Base-by-base conservation (phyloP, 2,888 invertebrate genomes). In the Cantharis nigra region DNA sequence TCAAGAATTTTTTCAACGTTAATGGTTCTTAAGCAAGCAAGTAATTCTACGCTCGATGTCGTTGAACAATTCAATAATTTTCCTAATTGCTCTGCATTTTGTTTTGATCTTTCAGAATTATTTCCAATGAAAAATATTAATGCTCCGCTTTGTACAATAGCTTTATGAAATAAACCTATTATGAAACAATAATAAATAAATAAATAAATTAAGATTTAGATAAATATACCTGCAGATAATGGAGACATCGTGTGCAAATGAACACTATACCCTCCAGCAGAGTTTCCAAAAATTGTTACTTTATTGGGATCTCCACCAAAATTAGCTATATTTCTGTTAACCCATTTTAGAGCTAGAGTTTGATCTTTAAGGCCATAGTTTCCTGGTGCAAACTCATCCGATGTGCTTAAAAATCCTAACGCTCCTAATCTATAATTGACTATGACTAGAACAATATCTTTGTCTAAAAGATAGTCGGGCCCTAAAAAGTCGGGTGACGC, bases 141-240 rank as follows among this genome's bases (percentile, higher is more conserved):
- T 0, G 93, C 93, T 0, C 95, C 95, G 64, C 94, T 94, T 84
- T 94, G 93, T 0, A 94, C 92, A 77, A 95, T 95, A 2, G 90
- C 94, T 77, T 92, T 92, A 81, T 94, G 93, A 81, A 95, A 93
- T n/a, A 94, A 85, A 77, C 92, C 94, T 94, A 84, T 88, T 30
- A 30, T 16, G 16, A 16, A 16, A 87, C 16, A 26, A 7, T 20
- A 20, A 20, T 20, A 20, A 3, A 20, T 20, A 3, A 20, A 62
- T n/a, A 33, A 13, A 26, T 9, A n/a, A 13, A 5, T 9, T 3
- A 13, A 20, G 7, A 9, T 18, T 16, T 9, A 23, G 10, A 1
- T 30, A 11, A 20, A 20, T 3, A 20, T 69, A 77, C 74, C 71
- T 77, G 23, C 74, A 13, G 28, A 74, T 11, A 74, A 63, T 2